Evolutionary conservation across 2,797 vertebrate genomes (phyloP).

Genomic region (Poecilia picta): DNA sequence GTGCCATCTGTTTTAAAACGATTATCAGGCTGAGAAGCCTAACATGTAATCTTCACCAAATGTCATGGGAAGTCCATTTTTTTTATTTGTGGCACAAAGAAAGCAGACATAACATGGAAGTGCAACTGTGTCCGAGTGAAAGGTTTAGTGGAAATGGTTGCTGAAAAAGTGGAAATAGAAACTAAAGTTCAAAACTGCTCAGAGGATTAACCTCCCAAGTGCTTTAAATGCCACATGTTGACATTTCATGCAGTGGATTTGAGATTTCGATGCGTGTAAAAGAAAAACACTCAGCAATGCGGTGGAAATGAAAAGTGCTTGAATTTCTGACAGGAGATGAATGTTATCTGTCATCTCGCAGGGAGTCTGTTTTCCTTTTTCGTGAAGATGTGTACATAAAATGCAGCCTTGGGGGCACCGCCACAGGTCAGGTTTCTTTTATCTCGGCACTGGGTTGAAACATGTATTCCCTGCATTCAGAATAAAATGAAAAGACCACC

Average conservation of each 20-base stretch:
- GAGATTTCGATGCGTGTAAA: slow-evolving; percentile 17
- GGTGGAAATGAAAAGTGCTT: background rate
- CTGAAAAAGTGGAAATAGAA: background rate
- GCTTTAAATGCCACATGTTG: slow-evolving; percentile 3
- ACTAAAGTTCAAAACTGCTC: background rate
- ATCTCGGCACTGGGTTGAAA: slow-evolving; percentile 35
- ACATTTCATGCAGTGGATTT: slow-evolving; percentile 1
- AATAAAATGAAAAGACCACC: slow-evolving; percentile 45
- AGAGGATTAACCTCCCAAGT: background rate
- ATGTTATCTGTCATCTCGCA: slow-evolving; percentile 38
- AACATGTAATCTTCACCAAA: background rate
- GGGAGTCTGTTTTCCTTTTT: slow-evolving; percentile 14
- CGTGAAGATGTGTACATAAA: slow-evolving; percentile 35
- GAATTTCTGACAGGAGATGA: slow-evolving; percentile 26
- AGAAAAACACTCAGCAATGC: slow-evolving; percentile 12
- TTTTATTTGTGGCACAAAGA: background rate
- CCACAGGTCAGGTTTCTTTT: slow-evolving; percentile 36
- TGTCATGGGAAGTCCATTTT: background rate
- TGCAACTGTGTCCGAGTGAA: background rate
- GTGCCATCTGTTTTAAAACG: background rate
- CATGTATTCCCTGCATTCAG: slow-evolving; percentile 8
- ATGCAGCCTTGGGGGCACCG: slow-evolving; percentile 19
- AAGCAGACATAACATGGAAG: background rate
- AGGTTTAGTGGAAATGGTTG: background rate
- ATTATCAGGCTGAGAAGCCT: background rate